Evolutionary conservation across 2,797 vertebrate species (phyloP).

Genomic region (Coendou prehensilis): DNA sequence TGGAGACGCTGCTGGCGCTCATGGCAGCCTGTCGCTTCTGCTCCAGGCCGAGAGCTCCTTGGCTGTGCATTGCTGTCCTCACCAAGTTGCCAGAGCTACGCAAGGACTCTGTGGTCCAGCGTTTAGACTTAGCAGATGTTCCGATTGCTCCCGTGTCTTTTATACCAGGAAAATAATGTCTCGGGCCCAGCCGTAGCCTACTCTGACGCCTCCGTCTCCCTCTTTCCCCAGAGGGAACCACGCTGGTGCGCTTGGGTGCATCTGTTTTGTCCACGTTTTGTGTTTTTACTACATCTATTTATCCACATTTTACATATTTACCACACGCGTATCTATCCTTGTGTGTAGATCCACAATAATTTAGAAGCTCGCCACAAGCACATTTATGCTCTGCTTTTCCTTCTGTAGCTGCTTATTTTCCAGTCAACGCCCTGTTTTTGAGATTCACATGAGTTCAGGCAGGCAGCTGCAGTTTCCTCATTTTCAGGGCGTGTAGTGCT

Average conservation of each 20-base stretch:
- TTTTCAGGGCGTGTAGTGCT: neutral
- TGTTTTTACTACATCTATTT: neutral
- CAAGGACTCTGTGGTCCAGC: neutral
- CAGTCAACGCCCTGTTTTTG: neutral
- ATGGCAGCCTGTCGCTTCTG: neutral
- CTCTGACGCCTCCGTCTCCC: neutral
- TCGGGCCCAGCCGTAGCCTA: neutral
- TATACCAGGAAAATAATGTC: neutral
- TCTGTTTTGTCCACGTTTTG: neutral
- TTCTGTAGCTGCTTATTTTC: conserved; percentile 21
- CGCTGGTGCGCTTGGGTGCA: neutral
- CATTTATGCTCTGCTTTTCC: conserved; percentile 42
- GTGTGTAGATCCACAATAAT: neutral
- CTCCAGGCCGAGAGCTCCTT: neutral
- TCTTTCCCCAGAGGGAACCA: conserved; percentile 3
- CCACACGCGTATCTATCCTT: too few relatives aligned
- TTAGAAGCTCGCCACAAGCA: neutral
- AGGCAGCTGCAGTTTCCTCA: neutral
- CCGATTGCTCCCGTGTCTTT: neutral
- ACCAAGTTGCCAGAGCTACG: neutral
- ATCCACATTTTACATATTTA: neutral
- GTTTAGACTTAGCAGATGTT: neutral
- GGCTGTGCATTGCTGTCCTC: neutral
- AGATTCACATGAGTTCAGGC: neutral
- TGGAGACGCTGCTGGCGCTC: neutral